A percentile compares a stretch with the other conserved stretches of the same genome.
Evolutionary conservation across 2,797 vertebrate genomes (phyloP).

Genomic region (Channa striata): DNA sequence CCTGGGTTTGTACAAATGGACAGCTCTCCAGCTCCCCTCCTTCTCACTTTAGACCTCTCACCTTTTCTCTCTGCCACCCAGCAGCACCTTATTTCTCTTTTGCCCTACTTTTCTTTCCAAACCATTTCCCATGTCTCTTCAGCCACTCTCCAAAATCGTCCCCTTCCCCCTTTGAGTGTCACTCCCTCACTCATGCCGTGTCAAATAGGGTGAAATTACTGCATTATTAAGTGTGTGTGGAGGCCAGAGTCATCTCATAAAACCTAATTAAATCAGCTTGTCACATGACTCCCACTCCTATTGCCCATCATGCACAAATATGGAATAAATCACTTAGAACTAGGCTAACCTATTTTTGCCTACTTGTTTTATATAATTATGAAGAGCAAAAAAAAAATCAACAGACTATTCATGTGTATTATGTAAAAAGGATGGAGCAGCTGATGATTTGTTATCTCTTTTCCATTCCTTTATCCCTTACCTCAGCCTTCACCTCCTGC

Average conservation of each 20-base stretch:
- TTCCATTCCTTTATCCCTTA: constrained; percentile 37
- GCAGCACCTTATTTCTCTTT: constrained; percentile 31
- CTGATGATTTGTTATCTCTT: constrained; percentile 11
- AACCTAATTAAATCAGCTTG: constrained; percentile 90
- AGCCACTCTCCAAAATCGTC: constrained; percentile 57
- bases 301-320: constrained; percentile 79
- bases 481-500: constrained; percentile 50
- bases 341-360: constrained; percentile 4
- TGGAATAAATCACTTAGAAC: constrained; percentile 25
- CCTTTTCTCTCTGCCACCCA: constrained; percentile 28
- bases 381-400: background rate
- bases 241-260: constrained; percentile 86
- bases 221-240: constrained; percentile 91
- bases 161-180: constrained; percentile 53
- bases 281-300: constrained; percentile 83
- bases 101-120: constrained; percentile 17
- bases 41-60: constrained; percentile 44
- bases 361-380: background rate
- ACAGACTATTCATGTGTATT: background rate
- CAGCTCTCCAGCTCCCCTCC: constrained; percentile 80
- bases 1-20: constrained; percentile 96
- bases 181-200: constrained; percentile 71
- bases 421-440: constrained; percentile 13
- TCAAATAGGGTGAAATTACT: constrained; percentile 94
- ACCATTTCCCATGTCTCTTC: constrained; percentile 45